Conservation (phyloP, 2,113 vertebrate species). For the Regulus satrapa region DNA sequence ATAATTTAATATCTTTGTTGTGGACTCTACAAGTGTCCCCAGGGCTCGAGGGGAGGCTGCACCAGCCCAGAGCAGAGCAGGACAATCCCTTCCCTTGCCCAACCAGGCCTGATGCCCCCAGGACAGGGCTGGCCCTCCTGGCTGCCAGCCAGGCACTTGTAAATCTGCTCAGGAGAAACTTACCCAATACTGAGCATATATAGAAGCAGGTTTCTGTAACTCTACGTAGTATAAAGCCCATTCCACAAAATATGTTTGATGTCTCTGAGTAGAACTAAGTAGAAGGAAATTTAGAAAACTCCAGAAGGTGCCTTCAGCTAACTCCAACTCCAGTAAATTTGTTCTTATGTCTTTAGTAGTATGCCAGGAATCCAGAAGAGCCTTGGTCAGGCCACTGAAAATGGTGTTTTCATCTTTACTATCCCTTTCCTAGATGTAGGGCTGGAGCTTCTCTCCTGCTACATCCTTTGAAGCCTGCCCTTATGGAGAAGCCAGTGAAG, state of each 20-base stretch:
- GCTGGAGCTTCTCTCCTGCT: neutral
- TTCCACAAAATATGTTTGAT: neutral
- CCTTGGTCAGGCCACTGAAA: neutral
- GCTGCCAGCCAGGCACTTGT: neutral
- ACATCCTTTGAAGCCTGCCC: neutral
- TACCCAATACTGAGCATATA: neutral
- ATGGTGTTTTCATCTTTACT: neutral
- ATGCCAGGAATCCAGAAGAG: neutral
- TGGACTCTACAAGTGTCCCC: neutral
- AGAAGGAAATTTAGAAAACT: neutral
- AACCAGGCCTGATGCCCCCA: neutral
- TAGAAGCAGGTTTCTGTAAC: neutral
- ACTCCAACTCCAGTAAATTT: neutral
- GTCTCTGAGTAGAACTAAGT: neutral
- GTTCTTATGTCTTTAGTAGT: neutral
- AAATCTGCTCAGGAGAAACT: neutral
- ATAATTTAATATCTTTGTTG: neutral
- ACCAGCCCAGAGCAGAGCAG: neutral
- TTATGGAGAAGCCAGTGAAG: neutral
- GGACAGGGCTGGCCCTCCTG: neutral
- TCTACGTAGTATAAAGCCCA: neutral
- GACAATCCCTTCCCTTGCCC: neutral
- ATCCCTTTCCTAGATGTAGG: neutral
- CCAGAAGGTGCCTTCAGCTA: neutral
- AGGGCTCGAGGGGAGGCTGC: accelerated